Conservation (phyloP, 2,888 invertebrate species). For the Calliopum simillimum region DNA sequence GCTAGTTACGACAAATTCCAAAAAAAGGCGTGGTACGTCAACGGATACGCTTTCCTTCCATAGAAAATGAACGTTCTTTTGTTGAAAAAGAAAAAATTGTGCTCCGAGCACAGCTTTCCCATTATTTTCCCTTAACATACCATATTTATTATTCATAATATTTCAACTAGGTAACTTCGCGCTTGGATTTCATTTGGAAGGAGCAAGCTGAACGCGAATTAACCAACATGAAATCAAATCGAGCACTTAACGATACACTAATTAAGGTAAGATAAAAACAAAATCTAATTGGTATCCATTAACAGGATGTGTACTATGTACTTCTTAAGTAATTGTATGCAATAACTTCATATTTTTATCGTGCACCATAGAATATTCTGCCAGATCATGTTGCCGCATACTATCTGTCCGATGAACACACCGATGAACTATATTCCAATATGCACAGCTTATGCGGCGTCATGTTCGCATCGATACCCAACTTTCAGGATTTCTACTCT, state of each 20-base stretch:
- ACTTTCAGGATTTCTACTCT: slow-evolving; percentile 98
- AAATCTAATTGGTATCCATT: neutral
- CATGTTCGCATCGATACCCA: slow-evolving; percentile 97
- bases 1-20: too few species aligned
- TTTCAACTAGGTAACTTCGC: slow-evolving; percentile 85
- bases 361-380: slow-evolving; percentile 90
- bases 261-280: slow-evolving; percentile 60
- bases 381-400: slow-evolving; percentile 97
- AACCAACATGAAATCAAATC: slow-evolving; percentile 91
- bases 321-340: neutral
- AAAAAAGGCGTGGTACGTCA: too few species aligned
- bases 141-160: too few species aligned
- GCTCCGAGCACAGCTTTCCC: too few species aligned
- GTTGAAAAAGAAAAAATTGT: too few species aligned
- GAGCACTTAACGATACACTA: slow-evolving; percentile 78
- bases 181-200: slow-evolving; percentile 97
- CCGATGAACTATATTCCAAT: slow-evolving; percentile 66
- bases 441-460: slow-evolving; percentile 81
- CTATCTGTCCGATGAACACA: slow-evolving; percentile 87
- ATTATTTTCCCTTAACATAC: too few species aligned
- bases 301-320: neutral
- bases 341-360: neutral
- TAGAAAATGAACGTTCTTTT: too few species aligned
- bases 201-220: slow-evolving; percentile 94
- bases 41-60: too few species aligned